Percentiles rank a stretch among this genome's conserved stretches.
These are phyloP conservation scores for Rhadina sibilatrix DNA, from an alignment of 2,113 vertebrate species.

Conservation along the genomic window DNA sequence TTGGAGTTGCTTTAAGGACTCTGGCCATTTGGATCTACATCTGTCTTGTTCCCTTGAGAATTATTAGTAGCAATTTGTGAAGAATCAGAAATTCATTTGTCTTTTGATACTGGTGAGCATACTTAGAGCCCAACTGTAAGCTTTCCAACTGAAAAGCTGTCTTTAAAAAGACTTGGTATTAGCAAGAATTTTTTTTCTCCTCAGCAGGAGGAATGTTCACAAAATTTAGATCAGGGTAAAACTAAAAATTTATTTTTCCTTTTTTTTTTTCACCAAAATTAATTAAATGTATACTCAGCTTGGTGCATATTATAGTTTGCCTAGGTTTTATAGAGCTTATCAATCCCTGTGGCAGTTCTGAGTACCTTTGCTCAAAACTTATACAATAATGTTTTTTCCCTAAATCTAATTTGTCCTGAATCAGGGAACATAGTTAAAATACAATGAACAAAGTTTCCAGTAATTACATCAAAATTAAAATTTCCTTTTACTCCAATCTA, in stretches of 20 bases:
- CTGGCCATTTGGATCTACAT: not conserved
- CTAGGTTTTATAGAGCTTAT: constrained; percentile 11
- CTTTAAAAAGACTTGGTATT: constrained; percentile 47
- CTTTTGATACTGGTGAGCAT: constrained; percentile 24
- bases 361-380: not conserved
- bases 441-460: not conserved
- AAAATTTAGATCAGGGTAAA: not conserved
- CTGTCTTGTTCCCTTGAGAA: constrained; percentile 26
- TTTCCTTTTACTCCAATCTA: constrained; percentile 26
- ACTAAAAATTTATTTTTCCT: not conserved
- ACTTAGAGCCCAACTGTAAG: not conserved
- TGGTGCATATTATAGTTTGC: not conserved
- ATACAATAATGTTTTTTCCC: not conserved
- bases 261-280: not conserved
- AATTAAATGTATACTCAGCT: not conserved
- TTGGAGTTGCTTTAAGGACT: constrained; percentile 33
- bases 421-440: constrained; percentile 19
- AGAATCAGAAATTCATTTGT: constrained; percentile 40
- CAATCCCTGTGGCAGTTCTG: not conserved
- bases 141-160: not conserved
- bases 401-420: constrained; percentile 6
- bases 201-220: not conserved
- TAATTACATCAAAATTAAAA: constrained; percentile 36
- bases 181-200: constrained; percentile 5
- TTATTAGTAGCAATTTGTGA: constrained; percentile 46